A percentile compares a stretch with the other conserved stretches of the same genome.
These are phyloP conservation scores for Coelinius sp. DNA, from an alignment of 2,888 invertebrate genomes.

Conservation along the genomic window DNA sequence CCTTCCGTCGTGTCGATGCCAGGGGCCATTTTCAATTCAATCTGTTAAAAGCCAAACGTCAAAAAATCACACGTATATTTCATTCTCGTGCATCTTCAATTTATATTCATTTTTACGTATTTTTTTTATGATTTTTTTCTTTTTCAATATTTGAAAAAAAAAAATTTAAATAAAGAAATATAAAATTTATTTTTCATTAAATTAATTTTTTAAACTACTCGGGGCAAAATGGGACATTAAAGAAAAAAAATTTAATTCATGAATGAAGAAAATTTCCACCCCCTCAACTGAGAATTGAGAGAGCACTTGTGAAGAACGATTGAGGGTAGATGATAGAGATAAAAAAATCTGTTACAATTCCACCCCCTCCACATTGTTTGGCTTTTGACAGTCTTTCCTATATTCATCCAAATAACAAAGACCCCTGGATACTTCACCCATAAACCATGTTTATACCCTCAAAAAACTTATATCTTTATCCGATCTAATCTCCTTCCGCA, in stretches of 20 bases:
- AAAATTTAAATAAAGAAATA: too few relatives aligned
- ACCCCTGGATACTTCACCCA: neutral
- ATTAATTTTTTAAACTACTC: too few relatives aligned
- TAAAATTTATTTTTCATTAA: too few relatives aligned
- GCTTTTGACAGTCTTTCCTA: conserved; percentile 36
- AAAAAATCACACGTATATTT: conserved; percentile 68
- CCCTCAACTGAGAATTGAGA: neutral
- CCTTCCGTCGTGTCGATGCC: conserved; percentile 57
- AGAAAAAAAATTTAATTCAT: conserved; percentile 3
- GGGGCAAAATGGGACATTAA: too few relatives aligned
- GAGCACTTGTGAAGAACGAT: neutral
- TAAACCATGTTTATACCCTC: neutral
- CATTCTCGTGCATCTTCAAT: conserved; percentile 45
- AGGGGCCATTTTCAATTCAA: conserved; percentile 67
- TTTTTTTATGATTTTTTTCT: neutral
- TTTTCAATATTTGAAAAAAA: neutral
- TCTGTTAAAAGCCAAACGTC: conserved; percentile 67
- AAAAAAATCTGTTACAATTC: conserved; percentile 32
- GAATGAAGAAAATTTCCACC: conserved; percentile 4
- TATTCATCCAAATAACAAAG: neutral
- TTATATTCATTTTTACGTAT: conserved; percentile 10
- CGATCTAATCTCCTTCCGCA: conserved; percentile 42
- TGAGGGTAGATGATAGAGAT: conserved; percentile 1
- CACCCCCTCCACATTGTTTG: conserved; percentile 28
- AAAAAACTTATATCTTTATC: conserved; percentile 48